A percentile compares a stretch with the other conserved stretches of the same genome.
Evolutionary conservation across 1,140 invertebrate species (phyloP).

Genomic region (Venustaconcha ellipsiformis): DNA sequence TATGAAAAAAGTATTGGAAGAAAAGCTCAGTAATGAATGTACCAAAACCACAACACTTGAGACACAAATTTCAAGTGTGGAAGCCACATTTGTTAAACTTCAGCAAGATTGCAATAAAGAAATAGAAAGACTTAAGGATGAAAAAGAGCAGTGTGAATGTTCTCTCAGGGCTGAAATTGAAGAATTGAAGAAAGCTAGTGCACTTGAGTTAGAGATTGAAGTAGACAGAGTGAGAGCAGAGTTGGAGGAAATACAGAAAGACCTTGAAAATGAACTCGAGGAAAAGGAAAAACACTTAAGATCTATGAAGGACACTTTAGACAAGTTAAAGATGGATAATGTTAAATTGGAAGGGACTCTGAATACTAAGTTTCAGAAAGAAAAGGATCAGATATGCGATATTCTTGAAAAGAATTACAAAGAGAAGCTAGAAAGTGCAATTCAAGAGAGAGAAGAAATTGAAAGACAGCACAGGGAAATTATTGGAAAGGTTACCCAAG

Average conservation of each 20-base stretch:
- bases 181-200: constrained; percentile 24
- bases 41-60: constrained; percentile 26
- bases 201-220: constrained; percentile 28
- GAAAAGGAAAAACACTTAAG: constrained; percentile 35
- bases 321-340: constrained; percentile 30
- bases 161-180: constrained; percentile 20
- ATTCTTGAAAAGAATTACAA: constrained; percentile 78
- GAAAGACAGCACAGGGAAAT: constrained; percentile 71
- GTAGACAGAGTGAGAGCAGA: constrained; percentile 25
- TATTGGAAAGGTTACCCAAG: constrained; percentile 21
- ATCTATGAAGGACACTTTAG: constrained; percentile 47
- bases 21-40: constrained; percentile 4
- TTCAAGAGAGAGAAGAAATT: constrained; percentile 67
- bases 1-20: constrained; percentile 3
- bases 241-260: constrained; percentile 1
- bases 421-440: constrained; percentile 74
- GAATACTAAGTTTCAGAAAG: constrained; percentile 59
- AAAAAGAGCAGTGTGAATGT: constrained; percentile 22
- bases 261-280: constrained; percentile 26
- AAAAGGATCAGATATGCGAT: constrained; percentile 77
- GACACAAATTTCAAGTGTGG: constrained; percentile 29
- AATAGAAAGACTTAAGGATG: constrained; percentile 36
- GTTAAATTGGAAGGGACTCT: constrained; percentile 38
- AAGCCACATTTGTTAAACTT: constrained; percentile 47
- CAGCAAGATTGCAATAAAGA: constrained; percentile 26